Evolutionary conservation across 1,140 invertebrate species (phyloP), one percentile per base, ranked within the genome.

Genomic region (Drosophila leontia): DNA sequence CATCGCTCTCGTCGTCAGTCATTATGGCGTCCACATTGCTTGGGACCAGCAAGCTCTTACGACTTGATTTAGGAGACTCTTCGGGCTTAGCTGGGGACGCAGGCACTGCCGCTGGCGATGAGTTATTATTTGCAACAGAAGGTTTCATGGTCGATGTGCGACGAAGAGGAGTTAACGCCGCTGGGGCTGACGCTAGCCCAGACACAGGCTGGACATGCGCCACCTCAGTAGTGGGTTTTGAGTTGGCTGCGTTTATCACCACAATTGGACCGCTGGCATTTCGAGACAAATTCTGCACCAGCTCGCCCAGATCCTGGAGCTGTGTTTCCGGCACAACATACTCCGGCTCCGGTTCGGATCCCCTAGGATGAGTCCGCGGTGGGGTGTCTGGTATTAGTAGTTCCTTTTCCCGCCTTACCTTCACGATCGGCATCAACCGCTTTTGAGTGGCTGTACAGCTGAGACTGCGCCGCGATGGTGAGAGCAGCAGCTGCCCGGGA

Each of bases 1-100:
- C 58, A 15, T 78, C 76, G 48, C 81, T 84, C 0, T 91, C 88
- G 32, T 91, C 88, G 6, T 91, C 88, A 0, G 88, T 91, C 34
- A 91, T 64, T 7, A 91, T 72, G 3, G 75, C 70, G 7, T 34
- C 23, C 9, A 70, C 1, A 42, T 70, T 42, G n/a, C 63, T 17
- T 7, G 55, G 34, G 9, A 26, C 37, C 15, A 13, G 0, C 17
- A n/a, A 50, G 39, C 57, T 51, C 41, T 55, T 67, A 2, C 57
- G 68, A 42, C 39, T 77, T 4, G 60, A 47, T 5, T 59, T 15
- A 3, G 60, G 56, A 42, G 41, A 4, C 3, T 19, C 37, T 19
- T 26, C 44, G 13, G 29, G 39, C 2, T 39, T 62, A 9, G 45
- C 17, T 8, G 60, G 68, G 35, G 68, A 69, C 4, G 29, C 26